A percentile compares a stretch with the other conserved stretches of the same genome.
phyloP scores from a whole-genome alignment of 2,797 vertebrate genomes.

The Neosilurus mollespiculum region DNA sequence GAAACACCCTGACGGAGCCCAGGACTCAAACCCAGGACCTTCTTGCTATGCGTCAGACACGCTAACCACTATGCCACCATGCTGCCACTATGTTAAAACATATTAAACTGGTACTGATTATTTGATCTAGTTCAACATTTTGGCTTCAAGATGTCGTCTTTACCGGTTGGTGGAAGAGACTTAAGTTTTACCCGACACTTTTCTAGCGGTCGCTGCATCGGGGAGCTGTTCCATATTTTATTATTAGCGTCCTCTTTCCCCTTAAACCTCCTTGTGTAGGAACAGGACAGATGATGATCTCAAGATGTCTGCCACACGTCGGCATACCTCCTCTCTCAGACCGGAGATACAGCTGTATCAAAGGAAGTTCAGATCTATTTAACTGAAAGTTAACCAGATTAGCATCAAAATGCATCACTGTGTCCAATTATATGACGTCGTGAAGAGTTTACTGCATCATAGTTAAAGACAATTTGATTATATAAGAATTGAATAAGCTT shows the following conservation, averaged over 20 bases:
- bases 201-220: conserved; percentile 59
- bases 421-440: neutral
- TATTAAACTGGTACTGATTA: neutral
- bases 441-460: neutral
- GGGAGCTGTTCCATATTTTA: conserved; percentile 77
- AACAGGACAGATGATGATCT: conserved; percentile 57
- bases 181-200: conserved; percentile 69
- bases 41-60: no score
- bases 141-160: neutral
- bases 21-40: no score
- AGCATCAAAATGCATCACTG: neutral
- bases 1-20: no score
- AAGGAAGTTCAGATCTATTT: neutral
- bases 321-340: neutral
- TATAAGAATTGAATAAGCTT: neutral
- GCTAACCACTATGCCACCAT: no score
- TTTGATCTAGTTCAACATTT: neutral
- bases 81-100: neutral
- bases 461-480: neutral
- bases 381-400: neutral
- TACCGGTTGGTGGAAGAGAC: conserved; percentile 8
- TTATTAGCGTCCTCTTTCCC: conserved; percentile 70
- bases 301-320: conserved; percentile 52
- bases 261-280: conserved; percentile 62
- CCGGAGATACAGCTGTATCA: neutral